Conservation (phyloP, 1,140 invertebrate species). For the Drosophila sulfurigaster region DNA sequence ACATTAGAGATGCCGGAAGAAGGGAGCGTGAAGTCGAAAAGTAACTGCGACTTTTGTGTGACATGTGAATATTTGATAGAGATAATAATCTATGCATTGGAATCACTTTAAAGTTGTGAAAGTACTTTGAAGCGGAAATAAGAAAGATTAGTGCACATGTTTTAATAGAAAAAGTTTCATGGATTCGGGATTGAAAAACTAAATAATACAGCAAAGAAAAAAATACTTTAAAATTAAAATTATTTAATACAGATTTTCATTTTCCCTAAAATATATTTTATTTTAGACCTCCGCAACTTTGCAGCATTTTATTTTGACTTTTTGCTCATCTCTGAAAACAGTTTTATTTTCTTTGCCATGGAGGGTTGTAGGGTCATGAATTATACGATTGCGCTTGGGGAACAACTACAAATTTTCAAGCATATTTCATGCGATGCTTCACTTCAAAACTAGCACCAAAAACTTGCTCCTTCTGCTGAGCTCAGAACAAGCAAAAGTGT, state of each 20-base stretch:
- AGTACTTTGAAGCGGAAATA: no score
- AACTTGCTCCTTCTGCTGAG: constrained; percentile 33
- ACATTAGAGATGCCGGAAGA: neutral
- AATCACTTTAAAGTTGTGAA: no score
- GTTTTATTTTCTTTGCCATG: constrained; percentile 23
- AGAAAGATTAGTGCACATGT: no score
- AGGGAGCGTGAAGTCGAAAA: neutral
- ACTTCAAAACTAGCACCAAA: constrained; percentile 24
- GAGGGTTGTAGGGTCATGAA: constrained; percentile 26
- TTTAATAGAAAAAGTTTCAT: no score
- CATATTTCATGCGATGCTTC: constrained; percentile 47
- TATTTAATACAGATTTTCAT: neutral
- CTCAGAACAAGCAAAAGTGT: neutral
- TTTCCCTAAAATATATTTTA: neutral
- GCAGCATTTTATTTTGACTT: neutral
- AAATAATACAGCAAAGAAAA: no score
- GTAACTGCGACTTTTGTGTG: neutral
- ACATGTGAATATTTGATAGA: no score
- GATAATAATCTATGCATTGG: no score
- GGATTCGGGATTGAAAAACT: no score
- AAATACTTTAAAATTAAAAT: no score
- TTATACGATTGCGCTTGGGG: constrained; percentile 41
- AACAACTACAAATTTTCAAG: constrained; percentile 48
- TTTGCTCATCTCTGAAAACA: constrained; percentile 9
- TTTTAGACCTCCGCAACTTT: neutral